Evolutionary conservation across 2,888 invertebrate species (phyloP), one percentile per base, ranked within the genome.

Genomic region (Patella ulyssiponensis): DNA sequence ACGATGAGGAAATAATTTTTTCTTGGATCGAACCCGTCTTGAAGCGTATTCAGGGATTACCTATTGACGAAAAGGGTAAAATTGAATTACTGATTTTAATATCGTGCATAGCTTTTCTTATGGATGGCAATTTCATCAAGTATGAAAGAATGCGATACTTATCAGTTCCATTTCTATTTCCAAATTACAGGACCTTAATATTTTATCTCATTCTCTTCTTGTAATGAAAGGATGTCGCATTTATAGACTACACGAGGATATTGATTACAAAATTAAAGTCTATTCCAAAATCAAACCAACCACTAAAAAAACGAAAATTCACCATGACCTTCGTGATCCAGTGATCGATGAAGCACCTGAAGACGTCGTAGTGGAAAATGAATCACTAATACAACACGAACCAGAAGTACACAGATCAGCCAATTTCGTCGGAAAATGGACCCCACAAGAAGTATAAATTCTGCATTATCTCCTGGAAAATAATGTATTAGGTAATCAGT

Each of bases 141-240:
- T 27, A 27, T 27, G 27, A 27, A 27, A 27, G 27, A 27, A 27
- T 27, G 27, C 27, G 2, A 27, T 27, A 27, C 27, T 27, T 58
- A 58, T 58, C 58, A 58, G 17, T 58, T 17, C 58, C 58, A 58
- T n/a, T 58, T 58, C 58, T n/a, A 58, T 58, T 58, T 58, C 58
- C 58, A 58, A 58, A 58, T 58, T 58, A 58, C 58, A 58, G 58
- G 58, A 58, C 20, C 20, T 58, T 17, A 58, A 58, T 58, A 58
- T 58, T 20, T 20, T 58, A 58, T 58, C 58, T n/a, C 58, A 12
- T 58, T n/a, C n/a, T 58, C 58, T 58, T 58, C 58, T 58, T 17
- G 58, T 4, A 58, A 17, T 58, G 58, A 58, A 58, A 11, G 58
- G 58, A 58, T 58, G 17, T 58, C 58, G 58, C n/a, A 20, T 58